Base-by-base conservation (phyloP, 2,797 vertebrate species). In the Brachyalestes nurse region DNA sequence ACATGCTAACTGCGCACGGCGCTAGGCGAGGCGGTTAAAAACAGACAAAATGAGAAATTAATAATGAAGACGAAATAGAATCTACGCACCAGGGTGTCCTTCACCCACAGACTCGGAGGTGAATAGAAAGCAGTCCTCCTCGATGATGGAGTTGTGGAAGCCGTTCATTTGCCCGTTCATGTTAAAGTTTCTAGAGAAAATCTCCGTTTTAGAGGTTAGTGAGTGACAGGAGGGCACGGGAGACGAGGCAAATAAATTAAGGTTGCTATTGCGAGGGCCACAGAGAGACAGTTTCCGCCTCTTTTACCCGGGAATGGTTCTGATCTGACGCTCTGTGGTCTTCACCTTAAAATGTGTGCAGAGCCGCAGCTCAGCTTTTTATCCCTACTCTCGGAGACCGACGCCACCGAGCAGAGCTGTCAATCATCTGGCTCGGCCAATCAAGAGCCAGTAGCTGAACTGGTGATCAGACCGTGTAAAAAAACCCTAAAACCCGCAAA, bases 51-150 rank as follows among this genome's bases (percentile, higher is more conserved):
- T 5, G 23, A 23, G 9, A 21, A 83, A 88, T 7, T 13, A 8
- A 49, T 2, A 49, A 49, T 10, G 13, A 12, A 0, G 0, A 5
- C 6, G 0, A 5, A 14, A 45, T 19, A 38, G n/a, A 0, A 58
- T 17, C 58, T 72, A 87, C 95, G 92, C 85, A 98, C 97, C 97
- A 58, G 97, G 96, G 78, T 99, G 97, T 82, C 97, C 97, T 89
- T 98, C 97, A 23, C 97, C 97, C 14, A 98, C 97, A 0, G 97
- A 98, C 69, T 99, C 97, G 0, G 97, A 99, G 0, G 97, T 97
- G 90, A 99, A 99, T 55, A 99, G 95, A 88, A 99, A 99, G 45
- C 94, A 95, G 86, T 95, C 95, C 87, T 97, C 96, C 70, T 97
- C 96, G 61, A 91, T 90, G 72, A 92, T 88, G 0, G 89, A 90